Evolutionary conservation across 2,797 vertebrate genomes (phyloP).

Genomic region (Acrossocheilus fasciatus): DNA sequence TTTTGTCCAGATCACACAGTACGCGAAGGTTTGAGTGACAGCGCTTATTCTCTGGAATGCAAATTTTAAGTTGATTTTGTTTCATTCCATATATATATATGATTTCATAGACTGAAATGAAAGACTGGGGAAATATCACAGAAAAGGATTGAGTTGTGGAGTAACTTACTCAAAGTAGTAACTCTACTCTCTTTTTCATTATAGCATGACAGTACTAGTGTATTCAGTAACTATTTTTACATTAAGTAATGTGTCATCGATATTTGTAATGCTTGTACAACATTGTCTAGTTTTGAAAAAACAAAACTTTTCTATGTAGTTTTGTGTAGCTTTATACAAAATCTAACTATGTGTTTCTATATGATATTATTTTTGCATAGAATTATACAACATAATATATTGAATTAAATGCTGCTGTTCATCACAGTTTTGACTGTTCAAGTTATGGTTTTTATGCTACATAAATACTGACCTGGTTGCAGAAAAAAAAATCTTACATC

Average conservation of each 20-base stretch:
- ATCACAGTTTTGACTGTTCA: background rate
- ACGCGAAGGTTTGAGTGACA: background rate
- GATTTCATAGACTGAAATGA: background rate
- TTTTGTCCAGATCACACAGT: constrained; percentile 22
- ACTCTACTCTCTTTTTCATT: background rate
- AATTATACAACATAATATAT: background rate
- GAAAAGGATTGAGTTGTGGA: background rate
- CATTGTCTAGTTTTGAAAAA: too few relatives aligned
- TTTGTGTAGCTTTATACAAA: background rate
- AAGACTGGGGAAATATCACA: background rate
- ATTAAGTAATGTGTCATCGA: too few relatives aligned
- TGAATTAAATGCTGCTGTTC: background rate
- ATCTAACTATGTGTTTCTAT: background rate
- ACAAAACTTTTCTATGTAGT: background rate
- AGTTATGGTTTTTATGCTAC: background rate
- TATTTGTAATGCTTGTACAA: background rate
- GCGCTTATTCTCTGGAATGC: background rate
- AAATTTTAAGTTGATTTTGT: constrained; percentile 15
- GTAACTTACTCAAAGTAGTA: background rate
- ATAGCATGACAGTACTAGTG: background rate
- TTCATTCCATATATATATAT: background rate
- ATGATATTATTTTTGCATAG: background rate
- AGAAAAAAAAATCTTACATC: background rate
- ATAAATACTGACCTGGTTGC: background rate
- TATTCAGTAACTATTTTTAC: background rate